Evolutionary conservation across 2,888 invertebrate genomes (phyloP).

Genomic region (Drosophila subsilvestris): DNA sequence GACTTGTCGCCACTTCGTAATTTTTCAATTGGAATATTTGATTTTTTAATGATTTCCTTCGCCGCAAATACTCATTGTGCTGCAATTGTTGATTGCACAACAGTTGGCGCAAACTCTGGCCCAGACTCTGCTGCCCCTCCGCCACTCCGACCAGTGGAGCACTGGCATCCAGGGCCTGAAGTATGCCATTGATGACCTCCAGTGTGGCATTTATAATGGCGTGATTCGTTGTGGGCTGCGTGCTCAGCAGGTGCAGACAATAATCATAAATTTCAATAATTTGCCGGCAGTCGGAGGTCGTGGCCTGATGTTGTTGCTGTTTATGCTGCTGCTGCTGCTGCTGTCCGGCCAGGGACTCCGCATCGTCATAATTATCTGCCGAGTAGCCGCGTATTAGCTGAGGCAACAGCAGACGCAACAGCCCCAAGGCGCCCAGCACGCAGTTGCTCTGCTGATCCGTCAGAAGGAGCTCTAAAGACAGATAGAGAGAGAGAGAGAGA

Average conservation of each 20-base stretch:
- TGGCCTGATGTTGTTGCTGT: constrained; percentile 46
- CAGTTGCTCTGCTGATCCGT: constrained; percentile 84
- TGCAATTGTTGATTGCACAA: constrained; percentile 82
- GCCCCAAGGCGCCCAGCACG: constrained; percentile 88
- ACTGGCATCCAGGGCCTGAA: constrained; percentile 76
- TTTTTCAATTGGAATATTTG: constrained; percentile 84
- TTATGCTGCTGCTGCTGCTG: constrained; percentile 12
- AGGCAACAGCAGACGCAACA: constrained; percentile 87
- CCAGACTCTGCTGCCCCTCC: constrained; percentile 44
- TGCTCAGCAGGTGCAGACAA: constrained; percentile 89
- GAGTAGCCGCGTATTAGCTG: constrained; percentile 83
- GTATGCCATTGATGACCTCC: constrained; percentile 86
- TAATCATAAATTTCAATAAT: constrained; percentile 90
- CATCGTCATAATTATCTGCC: constrained; percentile 66
- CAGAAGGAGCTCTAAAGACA: constrained; percentile 80
- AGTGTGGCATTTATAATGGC: constrained; percentile 94
- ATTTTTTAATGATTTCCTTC: constrained; percentile 84
- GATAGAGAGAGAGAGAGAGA: background rate
- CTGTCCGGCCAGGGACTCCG: constrained; percentile 57
- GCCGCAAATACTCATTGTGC: constrained; percentile 83
- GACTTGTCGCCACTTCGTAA: constrained; percentile 78
- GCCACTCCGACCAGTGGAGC: constrained; percentile 18
- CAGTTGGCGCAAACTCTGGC: constrained; percentile 78
- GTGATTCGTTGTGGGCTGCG: constrained; percentile 90
- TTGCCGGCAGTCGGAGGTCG: constrained; percentile 78